Conservation (phyloP, 2,113 vertebrate species). For the Nibea albiflora region DNA sequence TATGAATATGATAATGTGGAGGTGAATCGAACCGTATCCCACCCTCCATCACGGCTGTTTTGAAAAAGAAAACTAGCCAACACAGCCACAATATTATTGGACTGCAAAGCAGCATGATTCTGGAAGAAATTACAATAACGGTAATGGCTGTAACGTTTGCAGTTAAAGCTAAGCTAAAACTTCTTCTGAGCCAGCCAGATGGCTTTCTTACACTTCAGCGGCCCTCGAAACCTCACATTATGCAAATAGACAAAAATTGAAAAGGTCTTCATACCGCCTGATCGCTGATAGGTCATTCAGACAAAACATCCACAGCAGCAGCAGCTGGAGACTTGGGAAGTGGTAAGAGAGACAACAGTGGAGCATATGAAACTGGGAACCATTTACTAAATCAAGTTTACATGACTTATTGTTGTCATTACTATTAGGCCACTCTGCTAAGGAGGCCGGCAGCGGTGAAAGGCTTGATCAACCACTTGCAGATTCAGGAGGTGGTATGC, state of each 20-base stretch:
- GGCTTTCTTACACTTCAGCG: neutral
- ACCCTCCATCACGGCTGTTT: neutral
- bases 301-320: slow-evolving; percentile 1
- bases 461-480: slow-evolving; percentile 24
- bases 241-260: neutral
- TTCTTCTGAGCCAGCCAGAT: neutral
- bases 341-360: slow-evolving; percentile 29
- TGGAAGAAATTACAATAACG: neutral
- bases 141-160: neutral
- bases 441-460: slow-evolving; percentile 25
- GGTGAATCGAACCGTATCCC: neutral
- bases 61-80: neutral
- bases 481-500: slow-evolving; percentile 30
- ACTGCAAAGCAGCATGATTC: neutral
- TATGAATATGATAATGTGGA: neutral
- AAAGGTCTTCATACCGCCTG: slow-evolving; percentile 3
- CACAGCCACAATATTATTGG: neutral
- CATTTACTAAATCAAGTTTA: neutral
- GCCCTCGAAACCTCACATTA: neutral
- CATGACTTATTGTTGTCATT: slow-evolving; percentile 41
- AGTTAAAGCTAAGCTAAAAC: neutral
- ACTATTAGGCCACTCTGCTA: slow-evolving; percentile 19
- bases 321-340: neutral
- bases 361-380: neutral
- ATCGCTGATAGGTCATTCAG: slow-evolving; percentile 15